A percentile compares a stretch with the other conserved stretches of the same genome.
Evolutionary conservation across 2,888 invertebrate genomes (phyloP).

Genomic region (Oscheius sp.): DNA sequence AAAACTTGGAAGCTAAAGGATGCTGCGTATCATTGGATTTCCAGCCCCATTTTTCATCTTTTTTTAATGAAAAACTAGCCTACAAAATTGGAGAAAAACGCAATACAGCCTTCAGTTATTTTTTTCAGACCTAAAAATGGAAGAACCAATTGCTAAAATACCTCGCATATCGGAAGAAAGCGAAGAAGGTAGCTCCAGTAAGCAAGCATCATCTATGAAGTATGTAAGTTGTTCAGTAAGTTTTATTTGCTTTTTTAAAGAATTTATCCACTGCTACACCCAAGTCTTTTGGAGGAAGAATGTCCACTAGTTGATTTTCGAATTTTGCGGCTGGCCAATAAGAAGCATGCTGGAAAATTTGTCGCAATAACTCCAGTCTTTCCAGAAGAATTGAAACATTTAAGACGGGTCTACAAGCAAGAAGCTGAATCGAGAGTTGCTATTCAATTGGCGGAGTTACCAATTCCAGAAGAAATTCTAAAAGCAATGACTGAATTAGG

Average conservation of each 20-base stretch:
- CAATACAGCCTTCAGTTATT: too few relatives aligned
- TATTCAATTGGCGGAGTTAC: not conserved
- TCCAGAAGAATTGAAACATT: conserved; percentile 10
- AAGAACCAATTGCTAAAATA: not conserved
- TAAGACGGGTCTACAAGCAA: conserved; percentile 20
- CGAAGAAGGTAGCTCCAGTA: too few relatives aligned
- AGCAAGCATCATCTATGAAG: not conserved
- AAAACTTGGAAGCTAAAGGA: not conserved
- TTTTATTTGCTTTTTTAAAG: conserved; percentile 2
- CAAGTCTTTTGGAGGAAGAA: not conserved
- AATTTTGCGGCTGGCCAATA: conserved; percentile 3
- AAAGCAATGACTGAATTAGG: not conserved
- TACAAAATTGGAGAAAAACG: too few relatives aligned
- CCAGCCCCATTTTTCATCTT: too few relatives aligned
- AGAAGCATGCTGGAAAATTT: conserved; percentile 21
- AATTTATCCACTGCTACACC: conserved; percentile 17
- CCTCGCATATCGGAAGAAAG: too few relatives aligned
- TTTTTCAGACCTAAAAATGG: not conserved
- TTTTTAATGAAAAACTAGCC: too few relatives aligned
- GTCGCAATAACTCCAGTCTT: conserved; percentile 8
- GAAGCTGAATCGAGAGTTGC: conserved; percentile 19
- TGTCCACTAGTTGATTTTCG: conserved; percentile 13
- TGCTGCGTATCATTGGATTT: too few relatives aligned
- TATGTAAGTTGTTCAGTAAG: not conserved
- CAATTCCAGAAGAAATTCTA: not conserved